Conservation (phyloP, 92 coral and sea anemone species). For the Pocillopora grandis region DNA sequence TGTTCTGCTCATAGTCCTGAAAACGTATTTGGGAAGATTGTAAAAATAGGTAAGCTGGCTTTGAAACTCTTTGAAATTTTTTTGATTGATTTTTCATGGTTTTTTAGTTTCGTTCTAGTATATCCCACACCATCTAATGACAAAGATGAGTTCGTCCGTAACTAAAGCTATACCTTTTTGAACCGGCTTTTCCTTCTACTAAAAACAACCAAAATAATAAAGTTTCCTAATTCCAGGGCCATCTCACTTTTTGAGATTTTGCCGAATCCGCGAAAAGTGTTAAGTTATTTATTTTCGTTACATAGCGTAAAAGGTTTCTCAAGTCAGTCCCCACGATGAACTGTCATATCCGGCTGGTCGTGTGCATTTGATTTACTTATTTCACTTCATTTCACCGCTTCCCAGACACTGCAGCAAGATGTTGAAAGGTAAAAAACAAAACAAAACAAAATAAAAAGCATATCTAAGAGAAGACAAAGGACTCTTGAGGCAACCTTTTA, state of each 20-base stretch:
- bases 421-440: too few species aligned
- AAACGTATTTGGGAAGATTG: constrained; percentile 92
- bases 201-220: background rate
- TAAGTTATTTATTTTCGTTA: background rate
- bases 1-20: constrained; percentile 94
- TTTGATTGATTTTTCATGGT: background rate
- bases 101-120: background rate
- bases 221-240: background rate
- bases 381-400: too few species aligned
- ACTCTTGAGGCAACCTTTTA: too few species aligned
- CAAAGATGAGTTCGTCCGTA: background rate
- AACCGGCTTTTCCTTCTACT: background rate
- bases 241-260: background rate
- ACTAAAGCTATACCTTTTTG: background rate
- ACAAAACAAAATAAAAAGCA: too few species aligned
- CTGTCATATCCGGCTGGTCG: constrained; percentile 13
- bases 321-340: constrained; percentile 8
- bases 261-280: background rate
- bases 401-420: too few species aligned
- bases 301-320: constrained; percentile 5
- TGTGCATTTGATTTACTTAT: background rate
- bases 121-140: background rate
- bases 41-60: constrained; percentile 71
- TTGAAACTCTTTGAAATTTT: background rate
- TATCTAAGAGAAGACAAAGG: too few species aligned